These are phyloP conservation scores for Gallinago stenura DNA, from an alignment of 2,797 vertebrate genomes.

Conservation along the genomic window DNA sequence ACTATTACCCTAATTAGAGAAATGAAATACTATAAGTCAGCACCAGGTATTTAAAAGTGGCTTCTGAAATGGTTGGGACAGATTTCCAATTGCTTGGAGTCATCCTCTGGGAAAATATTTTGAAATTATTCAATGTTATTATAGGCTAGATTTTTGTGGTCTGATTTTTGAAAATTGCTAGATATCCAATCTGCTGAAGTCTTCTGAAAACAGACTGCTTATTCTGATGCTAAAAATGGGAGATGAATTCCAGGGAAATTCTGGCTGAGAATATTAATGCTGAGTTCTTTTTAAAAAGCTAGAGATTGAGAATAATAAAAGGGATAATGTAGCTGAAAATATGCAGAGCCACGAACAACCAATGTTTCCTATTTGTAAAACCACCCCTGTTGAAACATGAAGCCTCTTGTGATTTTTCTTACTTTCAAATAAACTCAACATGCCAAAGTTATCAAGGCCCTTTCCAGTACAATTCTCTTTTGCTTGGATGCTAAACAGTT, in stretches of 20 bases:
- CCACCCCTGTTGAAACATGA: not conserved
- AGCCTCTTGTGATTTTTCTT: not conserved
- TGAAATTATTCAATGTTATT: not conserved
- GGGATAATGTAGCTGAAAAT: not conserved
- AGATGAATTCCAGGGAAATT: not conserved
- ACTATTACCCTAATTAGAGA: not conserved
- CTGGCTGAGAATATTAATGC: not conserved
- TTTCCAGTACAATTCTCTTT: conserved; percentile 17
- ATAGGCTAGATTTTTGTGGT: not conserved
- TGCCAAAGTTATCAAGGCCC: not conserved
- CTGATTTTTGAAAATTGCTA: conserved; percentile 20
- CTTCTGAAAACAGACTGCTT: not conserved
- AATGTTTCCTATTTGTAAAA: not conserved
- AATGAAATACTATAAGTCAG: not conserved
- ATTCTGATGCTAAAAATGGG: not conserved
- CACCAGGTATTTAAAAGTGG: not conserved
- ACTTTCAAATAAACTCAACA: not conserved
- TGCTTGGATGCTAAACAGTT: conserved; percentile 9
- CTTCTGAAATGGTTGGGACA: not conserved
- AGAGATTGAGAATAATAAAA: not conserved
- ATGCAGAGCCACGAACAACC: not conserved
- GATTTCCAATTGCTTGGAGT: not conserved
- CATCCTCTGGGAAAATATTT: not conserved
- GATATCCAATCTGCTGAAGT: not conserved
- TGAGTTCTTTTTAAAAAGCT: not conserved